Conservation (phyloP, 92 coral and sea anemone genomes). For the Phenganax subtilis region DNA sequence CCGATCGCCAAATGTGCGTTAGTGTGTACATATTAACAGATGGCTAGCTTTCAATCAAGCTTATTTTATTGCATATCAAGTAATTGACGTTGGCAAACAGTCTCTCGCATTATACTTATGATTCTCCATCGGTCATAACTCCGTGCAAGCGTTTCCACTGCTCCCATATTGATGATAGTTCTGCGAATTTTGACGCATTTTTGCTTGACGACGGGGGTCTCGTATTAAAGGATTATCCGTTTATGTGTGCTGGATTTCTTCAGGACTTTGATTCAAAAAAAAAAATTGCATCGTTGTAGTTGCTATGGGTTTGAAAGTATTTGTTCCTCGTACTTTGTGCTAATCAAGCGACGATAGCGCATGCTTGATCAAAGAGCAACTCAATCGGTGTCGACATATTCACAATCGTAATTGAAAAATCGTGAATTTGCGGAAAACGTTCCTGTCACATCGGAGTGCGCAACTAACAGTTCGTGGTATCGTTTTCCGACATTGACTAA, state of each 20-base stretch:
- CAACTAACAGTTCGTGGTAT: neutral
- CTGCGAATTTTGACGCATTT: neutral
- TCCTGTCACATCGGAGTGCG: neutral
- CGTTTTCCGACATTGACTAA: neutral
- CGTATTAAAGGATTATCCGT: neutral
- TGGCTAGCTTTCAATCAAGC: slow-evolving; percentile 32
- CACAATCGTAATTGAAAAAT: neutral
- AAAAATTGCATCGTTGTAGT: neutral
- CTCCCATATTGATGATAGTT: too few species aligned
- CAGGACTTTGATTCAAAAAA: neutral
- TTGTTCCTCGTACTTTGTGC: neutral
- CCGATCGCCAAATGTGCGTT: neutral
- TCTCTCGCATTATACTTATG: neutral
- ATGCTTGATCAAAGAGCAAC: neutral
- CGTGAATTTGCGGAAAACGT: slow-evolving; percentile 13
- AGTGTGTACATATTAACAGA: slow-evolving; percentile 35
- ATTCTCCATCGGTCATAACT: neutral
- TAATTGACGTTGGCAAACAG: slow-evolving; percentile 38
- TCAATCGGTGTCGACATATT: neutral
- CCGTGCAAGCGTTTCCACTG: too few species aligned
- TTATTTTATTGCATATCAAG: slow-evolving; percentile 10
- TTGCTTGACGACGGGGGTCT: neutral
- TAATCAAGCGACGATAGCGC: slow-evolving; percentile 24
- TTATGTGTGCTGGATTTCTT: neutral
- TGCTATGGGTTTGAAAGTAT: slow-evolving; percentile 29